Base-by-base conservation (phyloP, 2,797 vertebrate genomes). In the Smutsia temminckii region DNA sequence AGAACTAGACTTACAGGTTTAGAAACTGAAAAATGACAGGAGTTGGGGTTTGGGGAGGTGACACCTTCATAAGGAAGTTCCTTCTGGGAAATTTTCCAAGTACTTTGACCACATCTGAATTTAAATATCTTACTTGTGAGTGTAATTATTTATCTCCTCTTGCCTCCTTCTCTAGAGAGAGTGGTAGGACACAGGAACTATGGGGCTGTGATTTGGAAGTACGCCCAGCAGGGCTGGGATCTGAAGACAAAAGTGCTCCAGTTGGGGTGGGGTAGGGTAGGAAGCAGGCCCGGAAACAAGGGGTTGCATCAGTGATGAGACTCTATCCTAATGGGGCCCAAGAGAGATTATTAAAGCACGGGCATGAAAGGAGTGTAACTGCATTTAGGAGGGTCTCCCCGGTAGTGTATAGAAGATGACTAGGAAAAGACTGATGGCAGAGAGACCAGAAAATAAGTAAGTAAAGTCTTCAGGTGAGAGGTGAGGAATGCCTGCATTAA, bases 21-120 rank as follows among this genome's bases (percentile, higher is more conserved):
- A 40, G 46, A 78, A 46, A 29, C 17, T 11, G 40, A 51, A 53
- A 79, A 63, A 40, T 25, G n/a, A 11, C 32, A n/a, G 57, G 46
- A 46, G 27, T 12, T 74, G 49, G 18, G n/a, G 18, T 59, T 42
- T 66, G 32, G 21, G 13, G 23, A 83, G 29, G 4, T 18, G 34
- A 42, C 61, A 53, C 10, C 29, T n/a, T 72, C 46, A 59, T 37
- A 57, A 64, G n/a, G 42, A n/a, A 25, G 16, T 17, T 90, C 46
- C 87, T 25, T 32, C n/a, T 80, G 78, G 59, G 84, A 69, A 46
- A n/a, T 80, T 69, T 17, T 71, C 85, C 17, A 59, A 17, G 74
- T 13, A 23, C 32, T 79, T n/a, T 17, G 46, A 21, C 59, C 10
- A 69, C 42, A 46, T 57, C 21, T 37, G 23, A 53, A 61, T 61